Base-by-base conservation (phyloP, 2,888 invertebrate species). In the Drosophila differens region DNA sequence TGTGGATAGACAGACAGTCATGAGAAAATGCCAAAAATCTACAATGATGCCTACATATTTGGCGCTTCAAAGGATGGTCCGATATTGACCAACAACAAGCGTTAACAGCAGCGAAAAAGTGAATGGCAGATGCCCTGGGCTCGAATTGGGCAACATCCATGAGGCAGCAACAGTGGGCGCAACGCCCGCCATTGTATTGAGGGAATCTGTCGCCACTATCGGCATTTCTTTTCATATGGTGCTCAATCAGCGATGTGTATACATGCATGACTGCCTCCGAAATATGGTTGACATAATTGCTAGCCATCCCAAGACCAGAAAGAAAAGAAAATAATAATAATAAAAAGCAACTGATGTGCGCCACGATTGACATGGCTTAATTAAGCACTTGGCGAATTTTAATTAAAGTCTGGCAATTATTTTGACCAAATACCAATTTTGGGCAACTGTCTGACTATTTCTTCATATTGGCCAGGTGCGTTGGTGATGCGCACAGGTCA, bases 101-200 rank as follows among this genome's bases (percentile, higher is more conserved):
- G 79, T 55, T 35, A 25, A 52, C 71, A 62, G 32, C 54, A 25
- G 49, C 32, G 55, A 83, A 89, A 85, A 85, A 85, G 85, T 85
- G 85, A 85, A 85, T 87, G 85, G 85, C 90, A 89, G 83, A 77
- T 83, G 83, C 89, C 73, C 77, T 75, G 72, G 76, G 87, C 81
- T 69, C 54, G 33, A 73, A 89, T 90, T 90, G 89, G 67, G 70
- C 73, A 86, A 89, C 68, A 65, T 73, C 65, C 55, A 32, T 58
- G 69, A 35, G 57, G 70, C 70, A 53, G 57, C 37, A 55, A 35
- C 55, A 57, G 79, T 75, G 78, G 74, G 71, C 68, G 76, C 76
- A 72, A 74, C 59, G 66, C 71, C 85, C 55, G 61, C 65, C 70
- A 69, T 72, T 79, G 64, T 74, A 70, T 64, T 59, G 53, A 55